Evolutionary conservation across 2,113 vertebrate species (phyloP), one percentile per base, ranked within the genome.

Genomic region (Saguinus imperator): DNA sequence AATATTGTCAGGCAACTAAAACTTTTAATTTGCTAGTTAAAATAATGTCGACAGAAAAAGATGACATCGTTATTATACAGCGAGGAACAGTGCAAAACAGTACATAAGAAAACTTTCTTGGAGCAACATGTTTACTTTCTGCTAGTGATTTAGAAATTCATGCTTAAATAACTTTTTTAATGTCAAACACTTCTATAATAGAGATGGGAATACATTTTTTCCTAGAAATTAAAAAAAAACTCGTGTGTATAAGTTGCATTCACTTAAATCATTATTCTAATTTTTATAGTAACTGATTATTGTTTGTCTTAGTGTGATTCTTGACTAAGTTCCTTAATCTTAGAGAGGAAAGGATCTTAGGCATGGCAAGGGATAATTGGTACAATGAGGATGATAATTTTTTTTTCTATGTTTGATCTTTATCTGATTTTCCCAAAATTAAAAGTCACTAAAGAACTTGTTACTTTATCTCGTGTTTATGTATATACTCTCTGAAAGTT

Each of bases 381-480:
- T 75, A 6, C 45, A 70, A 80, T 88, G 73, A 84, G 7, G 66
- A 45, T 90, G 8, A 52, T 61, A 13, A 23, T 95, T 87, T 72
- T 50, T 82, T 94, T 94, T 87, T 76, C 61, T 94, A 23, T 23
- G 77, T 81, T 92, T 94, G n/a, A 90, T 85, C 27, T 84, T 93
- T 88, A 64, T 75, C 2, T 86, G 7, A 70, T 20, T 86, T 95
- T 96, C 77, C 43, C n/a, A 80, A 91, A 87, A 75, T 81, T 66
- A 92, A 57, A 94, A 79, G 68, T 37, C 40, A 61, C 43, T 87
- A 45, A 66, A 94, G 13, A 82, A 70, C 35, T 84, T 93, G 43
- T 40, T 89, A 43, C 52, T 92, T 91, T 82, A 79, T 70, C 8
- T 89, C 96, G 1, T 75, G 7, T 94, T 73, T 14, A 1, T 61